Evolutionary conservation across 2,888 invertebrate species (phyloP).

Genomic region (Chrysina gloriosa): DNA sequence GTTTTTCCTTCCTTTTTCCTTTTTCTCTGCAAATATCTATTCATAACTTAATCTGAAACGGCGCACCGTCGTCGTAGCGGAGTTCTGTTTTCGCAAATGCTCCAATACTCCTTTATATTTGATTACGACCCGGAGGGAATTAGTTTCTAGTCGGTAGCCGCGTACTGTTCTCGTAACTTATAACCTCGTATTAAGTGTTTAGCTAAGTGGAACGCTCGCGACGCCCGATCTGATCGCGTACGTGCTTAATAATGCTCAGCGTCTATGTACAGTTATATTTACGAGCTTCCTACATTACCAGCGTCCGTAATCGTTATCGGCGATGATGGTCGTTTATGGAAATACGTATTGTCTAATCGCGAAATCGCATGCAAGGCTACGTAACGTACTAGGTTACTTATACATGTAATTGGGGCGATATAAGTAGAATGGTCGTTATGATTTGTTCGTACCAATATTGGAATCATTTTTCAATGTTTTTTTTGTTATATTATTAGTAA

Average conservation of each 20-base stretch:
- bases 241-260: conserved; percentile 2
- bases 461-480: no score
- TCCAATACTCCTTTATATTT: conserved; percentile 1
- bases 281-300: background rate
- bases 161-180: background rate
- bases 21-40: background rate
- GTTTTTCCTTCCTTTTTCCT: background rate
- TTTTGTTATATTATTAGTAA: no score
- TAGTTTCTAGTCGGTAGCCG: background rate
- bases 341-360: background rate
- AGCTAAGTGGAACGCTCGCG: background rate
- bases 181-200: conserved; percentile 1
- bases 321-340: background rate
- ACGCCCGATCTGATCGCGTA: background rate
- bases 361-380: background rate
- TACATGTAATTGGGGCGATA: no score
- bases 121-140: background rate
- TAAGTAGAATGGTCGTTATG: no score
- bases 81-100: background rate
- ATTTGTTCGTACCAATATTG: no score
- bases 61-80: background rate
- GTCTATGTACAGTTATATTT: background rate
- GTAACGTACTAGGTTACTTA: no score
- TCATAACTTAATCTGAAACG: background rate
- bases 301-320: background rate